Evolutionary conservation across 64 coral and sea anemone genomes (phyloP).

Genomic region (Trachythela sp.): DNA sequence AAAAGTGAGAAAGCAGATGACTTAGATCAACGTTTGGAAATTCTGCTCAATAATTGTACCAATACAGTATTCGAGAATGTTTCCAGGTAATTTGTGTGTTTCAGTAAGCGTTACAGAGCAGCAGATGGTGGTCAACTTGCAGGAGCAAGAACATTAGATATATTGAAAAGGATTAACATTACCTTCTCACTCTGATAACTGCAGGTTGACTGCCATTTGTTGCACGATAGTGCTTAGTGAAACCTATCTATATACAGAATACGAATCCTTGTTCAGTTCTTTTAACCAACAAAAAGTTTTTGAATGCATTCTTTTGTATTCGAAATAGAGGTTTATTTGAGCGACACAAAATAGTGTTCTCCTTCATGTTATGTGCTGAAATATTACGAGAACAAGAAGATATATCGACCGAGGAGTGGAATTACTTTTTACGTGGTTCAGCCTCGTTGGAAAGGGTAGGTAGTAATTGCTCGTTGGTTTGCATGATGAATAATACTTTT

Average conservation of each 20-base stretch:
- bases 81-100: slow-evolving; percentile 53
- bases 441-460: slow-evolving; percentile 81
- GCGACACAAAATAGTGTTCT: slow-evolving; percentile 91
- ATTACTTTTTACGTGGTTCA: slow-evolving; percentile 88
- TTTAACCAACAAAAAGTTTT: background rate
- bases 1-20: slow-evolving; percentile 92
- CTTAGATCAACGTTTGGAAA: slow-evolving; percentile 65
- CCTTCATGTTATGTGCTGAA: slow-evolving; percentile 96
- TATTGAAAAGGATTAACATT: no score
- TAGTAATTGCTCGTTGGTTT: background rate
- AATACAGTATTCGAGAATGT: slow-evolving; percentile 92
- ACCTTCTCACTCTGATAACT: no score
- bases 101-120: no score
- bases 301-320: background rate
- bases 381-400: slow-evolving; percentile 80
- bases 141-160: no score
- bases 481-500: background rate
- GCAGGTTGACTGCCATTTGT: no score
- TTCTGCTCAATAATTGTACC: slow-evolving; percentile 84
- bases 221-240: no score
- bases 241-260: background rate
- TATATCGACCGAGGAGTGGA: slow-evolving; percentile 80
- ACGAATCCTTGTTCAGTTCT: background rate
- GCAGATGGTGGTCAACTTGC: no score
- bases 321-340: slow-evolving; percentile 79